Base-by-base conservation (phyloP, 2,888 invertebrate genomes). In the Willowsia nigromaculata region DNA sequence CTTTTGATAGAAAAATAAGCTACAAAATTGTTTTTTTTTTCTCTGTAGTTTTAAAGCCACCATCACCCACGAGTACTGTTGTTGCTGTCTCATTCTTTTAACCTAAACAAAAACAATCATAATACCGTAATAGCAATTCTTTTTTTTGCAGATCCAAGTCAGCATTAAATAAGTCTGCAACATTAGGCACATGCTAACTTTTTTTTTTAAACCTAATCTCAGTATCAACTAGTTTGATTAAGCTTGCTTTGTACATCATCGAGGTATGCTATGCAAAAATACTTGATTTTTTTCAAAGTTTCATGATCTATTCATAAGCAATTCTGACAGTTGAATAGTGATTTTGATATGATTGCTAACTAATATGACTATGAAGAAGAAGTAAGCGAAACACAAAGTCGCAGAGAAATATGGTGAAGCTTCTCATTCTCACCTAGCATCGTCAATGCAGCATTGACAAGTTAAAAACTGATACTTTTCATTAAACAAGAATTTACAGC, bases 101-200 rank as follows among this genome's bases (percentile, higher is more conserved):
- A n/a, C n/a, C 37, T 25, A 37, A 53, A 53, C 53, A 78, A 78
- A 78, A 56, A 78, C 53, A 78, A 82, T 82, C 82, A 82, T 82
- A 82, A 82, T 82, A 82, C 82, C 65, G 65, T 82, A 82, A 82
- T 82, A 65, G 82, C 65, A 15, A 47, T 65, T 47, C n/a, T 47
- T 76, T 82, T 65, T 65, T 22, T 22, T 25, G 13, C 43, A 22
- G 53, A 56, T 68, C 33, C 37, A 22, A 13, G 59, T 5, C 30
- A 30, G 37, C n/a, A 68, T 37, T 9, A 37, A 68, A 37, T 37
- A 9, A 68, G 33, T n/a, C 27, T 27, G 22, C 33, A 7, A 18
- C 37, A n/a, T n/a, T n/a, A 71, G 37, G 37, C 37, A 43, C 81
- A 81, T 81, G 25, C 80, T 62, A 56, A 50, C 15, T 18, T 18